phyloP scores from a whole-genome alignment of 2,797 vertebrate genomes.

The Squalus acanthias region DNA sequence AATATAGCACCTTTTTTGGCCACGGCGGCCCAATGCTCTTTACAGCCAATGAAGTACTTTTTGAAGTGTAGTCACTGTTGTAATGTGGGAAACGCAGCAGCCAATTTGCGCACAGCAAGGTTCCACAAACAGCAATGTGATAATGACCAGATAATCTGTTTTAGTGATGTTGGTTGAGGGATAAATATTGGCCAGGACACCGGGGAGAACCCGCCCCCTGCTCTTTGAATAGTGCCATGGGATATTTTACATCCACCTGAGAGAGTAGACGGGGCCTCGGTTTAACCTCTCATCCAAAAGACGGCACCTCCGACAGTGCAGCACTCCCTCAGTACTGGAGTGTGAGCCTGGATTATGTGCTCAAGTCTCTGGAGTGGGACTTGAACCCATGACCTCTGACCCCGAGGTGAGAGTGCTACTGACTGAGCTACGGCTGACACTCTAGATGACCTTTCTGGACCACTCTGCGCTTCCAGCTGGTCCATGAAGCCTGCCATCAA shows the following conservation, averaged over 20 bases:
- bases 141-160: background rate
- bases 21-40: background rate
- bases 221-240: background rate
- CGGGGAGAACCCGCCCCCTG: background rate
- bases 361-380: background rate
- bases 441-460: background rate
- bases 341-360: background rate
- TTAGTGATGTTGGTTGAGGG: background rate
- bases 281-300: background rate
- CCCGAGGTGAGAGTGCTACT: no score
- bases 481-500: background rate
- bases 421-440: background rate
- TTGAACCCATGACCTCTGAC: background rate
- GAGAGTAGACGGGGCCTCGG: background rate
- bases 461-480: background rate
- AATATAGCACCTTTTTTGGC: background rate
- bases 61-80: background rate
- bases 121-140: background rate
- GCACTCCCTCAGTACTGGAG: background rate
- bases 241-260: background rate
- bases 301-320: background rate
- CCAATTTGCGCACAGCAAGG: background rate
- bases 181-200: background rate
- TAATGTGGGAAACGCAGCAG: background rate
- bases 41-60: background rate